A percentile compares a stretch with the other conserved stretches of the same genome.
These are phyloP conservation scores for Rambutsinella grinnellia DNA, from an alignment of 2,888 invertebrate genomes.

Conservation along the genomic window DNA sequence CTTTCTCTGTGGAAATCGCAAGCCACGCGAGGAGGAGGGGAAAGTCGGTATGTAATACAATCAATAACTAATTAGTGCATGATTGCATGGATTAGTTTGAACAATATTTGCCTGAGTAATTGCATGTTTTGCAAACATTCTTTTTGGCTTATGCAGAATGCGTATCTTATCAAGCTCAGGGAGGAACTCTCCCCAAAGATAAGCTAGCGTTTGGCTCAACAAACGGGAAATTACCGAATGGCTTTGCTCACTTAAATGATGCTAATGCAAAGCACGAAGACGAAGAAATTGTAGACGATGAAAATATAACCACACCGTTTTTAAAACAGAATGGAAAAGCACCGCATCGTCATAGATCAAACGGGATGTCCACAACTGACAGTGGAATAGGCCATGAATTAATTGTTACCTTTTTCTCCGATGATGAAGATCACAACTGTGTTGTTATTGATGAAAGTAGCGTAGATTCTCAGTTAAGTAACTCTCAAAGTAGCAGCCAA, in stretches of 20 bases:
- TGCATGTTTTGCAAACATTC: neutral
- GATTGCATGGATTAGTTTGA: neutral
- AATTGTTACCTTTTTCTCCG: neutral
- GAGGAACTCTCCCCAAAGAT: conserved; percentile 8
- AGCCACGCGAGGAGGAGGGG: neutral
- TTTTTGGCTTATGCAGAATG: neutral
- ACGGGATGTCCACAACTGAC: no score
- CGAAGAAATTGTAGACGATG: neutral
- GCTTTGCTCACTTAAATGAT: neutral
- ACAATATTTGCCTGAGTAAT: neutral
- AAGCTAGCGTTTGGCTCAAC: neutral
- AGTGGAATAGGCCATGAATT: neutral
- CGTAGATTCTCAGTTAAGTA: neutral
- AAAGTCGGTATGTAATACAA: conserved; percentile 25
- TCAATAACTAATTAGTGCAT: neutral
- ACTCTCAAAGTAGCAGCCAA: neutral
- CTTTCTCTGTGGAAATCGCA: conserved; percentile 4
- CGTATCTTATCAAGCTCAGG: conserved; percentile 26
- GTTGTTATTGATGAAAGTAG: neutral
- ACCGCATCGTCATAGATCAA: no score
- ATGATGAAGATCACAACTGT: neutral
- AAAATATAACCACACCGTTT: neutral
- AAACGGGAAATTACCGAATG: conserved; percentile 2
- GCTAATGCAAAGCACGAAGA: neutral
- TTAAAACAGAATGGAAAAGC: no score